phyloP scores from a whole-genome alignment of 1,140 invertebrate genomes.

The Ditylenchus dipsaci region DNA sequence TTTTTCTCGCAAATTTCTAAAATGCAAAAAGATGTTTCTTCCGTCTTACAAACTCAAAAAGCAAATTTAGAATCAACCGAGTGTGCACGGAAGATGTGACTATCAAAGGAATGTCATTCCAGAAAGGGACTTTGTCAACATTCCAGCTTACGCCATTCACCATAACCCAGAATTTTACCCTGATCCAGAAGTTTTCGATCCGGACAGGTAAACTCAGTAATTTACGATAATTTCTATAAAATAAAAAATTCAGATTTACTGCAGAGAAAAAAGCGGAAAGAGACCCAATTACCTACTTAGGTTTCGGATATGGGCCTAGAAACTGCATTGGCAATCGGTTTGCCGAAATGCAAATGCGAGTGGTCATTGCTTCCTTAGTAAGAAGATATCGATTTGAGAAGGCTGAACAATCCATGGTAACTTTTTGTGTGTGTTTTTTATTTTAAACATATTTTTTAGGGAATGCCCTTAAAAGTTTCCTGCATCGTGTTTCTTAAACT shows the following conservation, averaged over 20 bases:
- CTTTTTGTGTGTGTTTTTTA: too few relatives aligned
- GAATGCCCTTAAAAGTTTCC: too few relatives aligned
- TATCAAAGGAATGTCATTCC: slow-evolving; percentile 27
- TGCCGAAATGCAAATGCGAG: slow-evolving; percentile 67
- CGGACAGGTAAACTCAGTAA: slow-evolving; percentile 13
- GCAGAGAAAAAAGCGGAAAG: slow-evolving; percentile 15
- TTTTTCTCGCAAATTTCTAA: too few relatives aligned
- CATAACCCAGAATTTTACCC: slow-evolving; percentile 23
- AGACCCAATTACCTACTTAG: slow-evolving; percentile 58
- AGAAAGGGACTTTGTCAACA: slow-evolving; percentile 13
- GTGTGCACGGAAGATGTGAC: slow-evolving; percentile 6
- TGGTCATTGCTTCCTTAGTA: slow-evolving; percentile 62
- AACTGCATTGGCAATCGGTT: slow-evolving; percentile 67
- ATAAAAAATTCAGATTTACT: slow-evolving; percentile 9
- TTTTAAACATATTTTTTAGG: too few relatives aligned
- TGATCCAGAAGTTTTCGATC: slow-evolving; percentile 27
- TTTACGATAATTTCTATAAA: too few relatives aligned
- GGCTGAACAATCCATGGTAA: neutral
- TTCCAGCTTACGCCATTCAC: slow-evolving; percentile 29
- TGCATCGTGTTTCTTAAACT: too few relatives aligned
- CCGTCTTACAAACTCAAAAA: too few relatives aligned
- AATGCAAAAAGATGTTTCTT: too few relatives aligned
- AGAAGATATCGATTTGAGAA: slow-evolving; percentile 24
- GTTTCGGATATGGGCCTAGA: slow-evolving; percentile 63
- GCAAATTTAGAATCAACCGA: slow-evolving; percentile 9